Evolutionary conservation across 2,113 vertebrate species (phyloP).

Genomic region (Pteruthius melanotis): DNA sequence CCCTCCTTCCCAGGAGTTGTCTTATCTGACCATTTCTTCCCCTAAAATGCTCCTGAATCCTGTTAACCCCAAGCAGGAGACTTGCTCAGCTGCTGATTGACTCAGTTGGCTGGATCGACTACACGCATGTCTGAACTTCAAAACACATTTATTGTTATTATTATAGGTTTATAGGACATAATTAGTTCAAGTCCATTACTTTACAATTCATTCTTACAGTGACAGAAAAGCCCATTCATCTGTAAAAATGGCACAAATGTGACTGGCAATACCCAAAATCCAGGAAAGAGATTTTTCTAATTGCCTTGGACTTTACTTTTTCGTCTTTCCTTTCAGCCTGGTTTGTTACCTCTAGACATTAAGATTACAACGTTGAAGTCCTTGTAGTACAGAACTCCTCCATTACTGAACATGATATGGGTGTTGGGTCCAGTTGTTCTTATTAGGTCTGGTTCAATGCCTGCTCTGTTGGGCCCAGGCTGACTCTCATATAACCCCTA

Average conservation of each 20-base stretch:
- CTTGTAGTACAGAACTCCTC: neutral
- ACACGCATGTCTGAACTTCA: neutral
- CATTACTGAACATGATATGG: neutral
- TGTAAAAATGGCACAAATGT: slow-evolving; percentile 4
- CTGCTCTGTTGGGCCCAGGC: neutral
- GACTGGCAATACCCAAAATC: neutral
- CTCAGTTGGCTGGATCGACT: neutral
- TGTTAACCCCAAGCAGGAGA: neutral
- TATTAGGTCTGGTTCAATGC: slow-evolving; percentile 36
- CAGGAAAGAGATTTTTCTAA: slow-evolving; percentile 12
- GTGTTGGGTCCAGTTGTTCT: slow-evolving; percentile 33
- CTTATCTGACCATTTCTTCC: neutral
- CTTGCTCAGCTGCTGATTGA: neutral
- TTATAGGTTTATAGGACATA: slow-evolving; percentile 4
- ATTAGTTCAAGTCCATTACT: slow-evolving; percentile 51
- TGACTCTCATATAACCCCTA: slow-evolving; percentile 28
- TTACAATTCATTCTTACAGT: slow-evolving; percentile 8
- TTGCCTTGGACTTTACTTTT: neutral
- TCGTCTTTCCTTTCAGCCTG: neutral
- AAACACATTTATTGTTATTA: slow-evolving; percentile 14
- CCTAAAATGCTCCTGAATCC: neutral
- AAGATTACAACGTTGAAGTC: slow-evolving; percentile 5
- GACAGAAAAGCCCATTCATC: slow-evolving; percentile 10
- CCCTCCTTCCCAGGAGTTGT: neutral
- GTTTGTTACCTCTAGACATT: slow-evolving; percentile 25